A percentile compares a stretch with the other conserved stretches of the same genome.
Evolutionary conservation across 1,140 invertebrate species (phyloP).

Genomic region (Panagrolaimus sp.): DNA sequence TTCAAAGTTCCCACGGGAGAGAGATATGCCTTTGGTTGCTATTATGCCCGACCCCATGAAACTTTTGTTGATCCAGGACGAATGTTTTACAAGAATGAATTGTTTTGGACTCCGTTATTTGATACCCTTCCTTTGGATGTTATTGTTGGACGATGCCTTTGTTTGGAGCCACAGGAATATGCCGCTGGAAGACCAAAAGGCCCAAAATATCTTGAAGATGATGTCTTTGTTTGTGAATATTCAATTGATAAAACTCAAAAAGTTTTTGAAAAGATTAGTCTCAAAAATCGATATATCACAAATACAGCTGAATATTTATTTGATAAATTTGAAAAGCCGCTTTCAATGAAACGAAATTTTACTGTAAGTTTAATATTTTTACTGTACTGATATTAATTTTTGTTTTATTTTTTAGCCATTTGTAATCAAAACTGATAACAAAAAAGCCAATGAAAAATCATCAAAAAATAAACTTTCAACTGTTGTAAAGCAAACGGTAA

Average conservation of each 20-base stretch:
- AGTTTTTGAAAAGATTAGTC: constrained; percentile 74
- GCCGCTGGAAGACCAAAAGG: constrained; percentile 83
- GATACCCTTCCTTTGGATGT: constrained; percentile 87
- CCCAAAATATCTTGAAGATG: constrained; percentile 70
- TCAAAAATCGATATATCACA: constrained; percentile 60
- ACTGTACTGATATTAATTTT: not conserved
- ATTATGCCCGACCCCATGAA: constrained; percentile 89
- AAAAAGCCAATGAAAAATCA: not conserved
- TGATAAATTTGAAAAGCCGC: constrained; percentile 34
- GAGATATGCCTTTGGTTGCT: constrained; percentile 86
- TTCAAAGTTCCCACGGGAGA: constrained; percentile 65
- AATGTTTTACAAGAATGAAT: constrained; percentile 88
- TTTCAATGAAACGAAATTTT: not conserved
- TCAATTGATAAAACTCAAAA: constrained; percentile 85
- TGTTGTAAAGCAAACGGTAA: not conserved
- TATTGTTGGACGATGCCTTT: constrained; percentile 89
- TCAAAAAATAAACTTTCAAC: not conserved
- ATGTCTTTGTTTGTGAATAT: constrained; percentile 92
- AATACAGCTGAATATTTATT: constrained; percentile 55
- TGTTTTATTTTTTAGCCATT: not conserved
- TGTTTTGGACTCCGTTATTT: constrained; percentile 66
- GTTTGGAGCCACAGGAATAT: constrained; percentile 83
- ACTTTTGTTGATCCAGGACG: constrained; percentile 92
- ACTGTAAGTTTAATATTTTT: not conserved
- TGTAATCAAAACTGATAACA: not conserved